Evolutionary conservation across 2,888 invertebrate genomes (phyloP).

Genomic region (Drosophila fulvimacula): DNA sequence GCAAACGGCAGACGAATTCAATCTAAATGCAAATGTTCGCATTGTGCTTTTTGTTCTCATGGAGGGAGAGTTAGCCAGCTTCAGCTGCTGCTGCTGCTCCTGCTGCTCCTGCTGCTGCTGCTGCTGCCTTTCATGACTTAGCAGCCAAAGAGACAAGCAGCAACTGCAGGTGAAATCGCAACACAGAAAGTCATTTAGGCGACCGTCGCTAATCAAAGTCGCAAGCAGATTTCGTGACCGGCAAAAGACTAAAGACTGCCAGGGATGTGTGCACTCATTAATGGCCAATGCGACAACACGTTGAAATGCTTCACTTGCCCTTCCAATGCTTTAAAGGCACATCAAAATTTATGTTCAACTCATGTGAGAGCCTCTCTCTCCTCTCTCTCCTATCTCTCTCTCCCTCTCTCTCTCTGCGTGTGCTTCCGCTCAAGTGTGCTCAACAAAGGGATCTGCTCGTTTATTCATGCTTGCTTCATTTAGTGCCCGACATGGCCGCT

Average conservation of each 20-base stretch:
- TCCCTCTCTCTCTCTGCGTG: conserved; percentile 26
- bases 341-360: conserved; percentile 68
- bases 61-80: neutral
- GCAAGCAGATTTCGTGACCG: conserved; percentile 36
- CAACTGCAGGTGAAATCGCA: conserved; percentile 68
- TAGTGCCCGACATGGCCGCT: conserved; percentile 46
- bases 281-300: conserved; percentile 33
- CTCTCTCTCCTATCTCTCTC: neutral
- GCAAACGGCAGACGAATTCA: conserved; percentile 69
- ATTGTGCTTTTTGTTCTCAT: conserved; percentile 55
- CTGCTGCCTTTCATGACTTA: conserved; percentile 17
- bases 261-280: conserved; percentile 29
- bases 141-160: conserved; percentile 10
- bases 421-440: conserved; percentile 65
- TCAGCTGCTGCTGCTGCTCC: neutral
- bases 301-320: conserved; percentile 19
- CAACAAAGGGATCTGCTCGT: conserved; percentile 74
- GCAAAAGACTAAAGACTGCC: neutral
- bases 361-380: neutral
- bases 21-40: conserved; percentile 77
- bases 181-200: conserved; percentile 79
- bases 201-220: conserved; percentile 67
- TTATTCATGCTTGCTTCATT: conserved; percentile 66
- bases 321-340: conserved; percentile 66
- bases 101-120: neutral